Evolutionary conservation across 1,140 invertebrate genomes (phyloP), one percentile per base, ranked within the genome.

Genomic region (Diabrotica virgifera): DNA sequence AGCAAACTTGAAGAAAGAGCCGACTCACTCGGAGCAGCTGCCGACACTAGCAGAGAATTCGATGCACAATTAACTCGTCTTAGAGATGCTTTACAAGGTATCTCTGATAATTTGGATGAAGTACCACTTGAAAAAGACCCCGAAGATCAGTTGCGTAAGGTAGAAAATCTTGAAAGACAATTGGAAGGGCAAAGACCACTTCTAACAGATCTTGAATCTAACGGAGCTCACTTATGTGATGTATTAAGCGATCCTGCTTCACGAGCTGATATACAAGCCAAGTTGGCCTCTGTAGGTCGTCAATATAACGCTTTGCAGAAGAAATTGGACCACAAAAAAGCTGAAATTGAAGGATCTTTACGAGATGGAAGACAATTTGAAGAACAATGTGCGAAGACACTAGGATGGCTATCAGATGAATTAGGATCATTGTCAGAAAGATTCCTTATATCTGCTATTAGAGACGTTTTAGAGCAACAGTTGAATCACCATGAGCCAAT

Each of bases 241-340:
- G 92, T 95, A 54, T 81, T 97, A n/a, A 93, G 92, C 63, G 95
- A 98, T 80, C 87, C 93, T 5, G 90, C 92, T 0, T 94, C 93
- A 0, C 88, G 92, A 64, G 89, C 90, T 35, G 95, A 98, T 78
- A 94, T 98, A 59, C 92, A 93, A 80, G 88, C 86, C 56, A 96
- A 97, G 78, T 82, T 98, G 14, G 84, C 88, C 0, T 89, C 89
- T 5, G 85, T 94, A 24, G 90, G 88, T n/a, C 85, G 92, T 54
- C 86, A 94, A 74, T 95, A 94, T 74, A 90, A 89, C 71, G 89
- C 90, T 53, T 81, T 96, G 59, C 93, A 94, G 72, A 89, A 92
- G 83, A 95, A 96, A 81, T 79, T 96, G 62, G 94, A 95, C 76
- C 89, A 93, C 67, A 87, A 87, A 67, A 95, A 94, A 79, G 93